These are phyloP conservation scores for Cactoblastis cactorum DNA, from an alignment of 2,888 invertebrate genomes.

Conservation along the genomic window DNA sequence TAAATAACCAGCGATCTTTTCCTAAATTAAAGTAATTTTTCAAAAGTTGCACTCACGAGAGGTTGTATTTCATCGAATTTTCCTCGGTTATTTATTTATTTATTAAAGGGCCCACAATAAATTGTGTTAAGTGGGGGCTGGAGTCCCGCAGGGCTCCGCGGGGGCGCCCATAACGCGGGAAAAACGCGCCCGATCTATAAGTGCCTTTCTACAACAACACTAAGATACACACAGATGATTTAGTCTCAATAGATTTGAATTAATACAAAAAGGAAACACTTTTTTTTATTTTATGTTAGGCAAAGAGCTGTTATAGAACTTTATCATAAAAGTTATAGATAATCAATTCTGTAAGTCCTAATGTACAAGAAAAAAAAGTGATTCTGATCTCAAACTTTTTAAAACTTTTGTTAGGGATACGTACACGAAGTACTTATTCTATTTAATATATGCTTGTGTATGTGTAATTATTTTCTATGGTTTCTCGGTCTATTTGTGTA, in stretches of 20 bases:
- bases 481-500: neutral
- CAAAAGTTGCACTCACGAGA: constrained; percentile 35
- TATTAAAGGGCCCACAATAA: constrained; percentile 77
- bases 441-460: neutral
- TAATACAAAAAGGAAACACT: neutral
- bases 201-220: constrained; percentile 66
- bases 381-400: no score
- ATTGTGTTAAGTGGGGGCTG: constrained; percentile 78
- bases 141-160: constrained; percentile 65
- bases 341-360: no score
- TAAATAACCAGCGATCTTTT: constrained; percentile 27
- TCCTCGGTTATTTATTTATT: constrained; percentile 77
- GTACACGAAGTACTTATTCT: neutral
- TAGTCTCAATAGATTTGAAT: constrained; percentile 2
- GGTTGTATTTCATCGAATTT: constrained; percentile 76
- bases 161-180: constrained; percentile 71
- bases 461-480: neutral
- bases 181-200: constrained; percentile 67
- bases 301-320: no score
- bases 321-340: no score
- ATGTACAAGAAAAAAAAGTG: no score
- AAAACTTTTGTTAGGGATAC: no score
- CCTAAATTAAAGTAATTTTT: constrained; percentile 52
- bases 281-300: neutral
- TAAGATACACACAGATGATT: constrained; percentile 21